Base-by-base conservation (phyloP, 1,140 invertebrate genomes). In the Drosophila littoralis region DNA sequence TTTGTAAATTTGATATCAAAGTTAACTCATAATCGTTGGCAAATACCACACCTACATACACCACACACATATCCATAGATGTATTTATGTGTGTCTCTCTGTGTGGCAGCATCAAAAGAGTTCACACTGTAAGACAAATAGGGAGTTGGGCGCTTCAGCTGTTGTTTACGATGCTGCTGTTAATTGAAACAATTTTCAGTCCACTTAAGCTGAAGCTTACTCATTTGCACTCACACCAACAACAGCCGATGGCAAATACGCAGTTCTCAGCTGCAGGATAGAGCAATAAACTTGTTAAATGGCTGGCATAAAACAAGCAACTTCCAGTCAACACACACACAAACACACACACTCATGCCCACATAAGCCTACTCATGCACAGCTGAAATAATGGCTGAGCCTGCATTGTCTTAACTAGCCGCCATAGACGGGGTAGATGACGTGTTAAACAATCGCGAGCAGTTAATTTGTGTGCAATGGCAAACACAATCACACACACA, bases 111-210 rank as follows among this genome's bases (percentile, higher is more conserved):
- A 70, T 84, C 66, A 77, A 63, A 79, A 74, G 74, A 66, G 77
- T 75, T 80, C 65, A 75, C 55, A 48, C 50, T 45, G 66, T 65
- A 59, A 61, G 40, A 65, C 64, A 70, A 67, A 66, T 51, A 77
- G 32, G 42, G 12, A 46, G 22, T 28, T 28, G 17, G 38, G 8
- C 28, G 12, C n/a, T 28, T 3, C 38, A n/a, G 35, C 60, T 63
- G 38, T 42, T 75, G 57, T 69, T 75, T 54, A 69, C 69, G 66
- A 57, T 63, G 48, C 66, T 46, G 67, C 58, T 70, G 58, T 75
- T 88, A 86, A 86, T 86, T 86, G 83, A 88, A 71, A 78, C 83
- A 86, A 79, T 74, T 88, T 82, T 66, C 72, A 79, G 68, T 66
- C 65, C 70, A 61, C 64, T 77, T 65, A 63, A 60, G 72, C 58